These are phyloP conservation scores for Orchesella cincta DNA, from an alignment of 1,140 invertebrate genomes.

Conservation along the genomic window DNA sequence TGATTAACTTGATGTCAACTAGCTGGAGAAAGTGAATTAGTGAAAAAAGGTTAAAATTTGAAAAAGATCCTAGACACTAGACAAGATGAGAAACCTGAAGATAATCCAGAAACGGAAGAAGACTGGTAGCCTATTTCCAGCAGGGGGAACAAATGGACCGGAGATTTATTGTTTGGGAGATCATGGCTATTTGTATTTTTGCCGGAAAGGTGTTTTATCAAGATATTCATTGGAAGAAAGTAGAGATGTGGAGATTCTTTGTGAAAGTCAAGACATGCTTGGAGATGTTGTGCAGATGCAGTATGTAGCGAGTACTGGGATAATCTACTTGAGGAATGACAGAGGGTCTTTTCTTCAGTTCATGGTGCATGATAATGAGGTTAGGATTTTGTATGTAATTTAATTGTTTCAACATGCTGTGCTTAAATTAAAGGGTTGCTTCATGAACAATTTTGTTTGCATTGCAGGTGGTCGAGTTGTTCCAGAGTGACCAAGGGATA, in stretches of 20 bases:
- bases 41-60: no score
- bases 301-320: slow-evolving; percentile 31
- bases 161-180: slow-evolving; percentile 36
- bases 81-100: slow-evolving; percentile 40
- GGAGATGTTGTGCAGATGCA: slow-evolving; percentile 38
- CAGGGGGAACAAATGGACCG: not conserved
- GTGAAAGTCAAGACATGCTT: slow-evolving; percentile 26
- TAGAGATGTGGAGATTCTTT: not conserved
- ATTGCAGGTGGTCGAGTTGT: slow-evolving; percentile 42
- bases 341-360: slow-evolving; percentile 38
- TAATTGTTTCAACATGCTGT: no score
- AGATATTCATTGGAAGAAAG: not conserved
- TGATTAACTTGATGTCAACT: no score
- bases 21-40: no score
- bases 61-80: slow-evolving; percentile 16
- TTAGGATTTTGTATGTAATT: no score
- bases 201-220: not conserved
- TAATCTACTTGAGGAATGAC: slow-evolving; percentile 32
- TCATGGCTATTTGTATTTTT: slow-evolving; percentile 31
- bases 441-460: not conserved
- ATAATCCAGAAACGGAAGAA: slow-evolving; percentile 3
- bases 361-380: slow-evolving; percentile 20
- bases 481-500: slow-evolving; percentile 44
- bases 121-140: not conserved
- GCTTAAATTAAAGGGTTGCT: no score